phyloP scores from a whole-genome alignment of 2,888 invertebrate species.

The Cephus rjabovi region DNA sequence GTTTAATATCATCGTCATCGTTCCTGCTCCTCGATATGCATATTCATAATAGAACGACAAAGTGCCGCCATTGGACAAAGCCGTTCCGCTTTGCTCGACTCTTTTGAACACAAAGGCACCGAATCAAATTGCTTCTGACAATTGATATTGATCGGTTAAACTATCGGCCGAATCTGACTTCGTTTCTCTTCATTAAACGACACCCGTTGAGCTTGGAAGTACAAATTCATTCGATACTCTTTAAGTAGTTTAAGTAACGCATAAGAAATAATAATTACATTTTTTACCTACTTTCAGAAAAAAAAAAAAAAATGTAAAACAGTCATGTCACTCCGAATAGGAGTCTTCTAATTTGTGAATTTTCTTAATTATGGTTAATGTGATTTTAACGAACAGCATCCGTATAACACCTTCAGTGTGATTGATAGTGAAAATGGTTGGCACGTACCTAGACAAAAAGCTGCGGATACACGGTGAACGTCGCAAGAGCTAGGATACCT shows the following conservation, averaged over 20 bases:
- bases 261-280: not conserved
- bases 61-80: not conserved
- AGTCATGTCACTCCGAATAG: not conserved
- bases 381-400: not conserved
- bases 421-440: not conserved
- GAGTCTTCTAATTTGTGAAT: not conserved
- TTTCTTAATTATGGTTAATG: not conserved
- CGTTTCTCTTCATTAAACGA: not conserved
- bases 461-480: not conserved
- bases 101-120: not conserved
- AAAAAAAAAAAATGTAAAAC: not conserved
- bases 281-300: not conserved
- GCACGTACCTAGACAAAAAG: not conserved
- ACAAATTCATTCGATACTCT: not conserved
- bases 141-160: not conserved
- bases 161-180: not conserved
- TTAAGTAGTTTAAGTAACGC: not conserved
- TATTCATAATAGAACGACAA: not conserved
- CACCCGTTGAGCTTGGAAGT: not conserved
- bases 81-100: not conserved
- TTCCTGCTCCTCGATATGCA: not conserved
- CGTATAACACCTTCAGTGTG: not conserved
- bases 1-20: conserved; percentile 44
- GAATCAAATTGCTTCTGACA: not conserved
- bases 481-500: not conserved